Evolutionary conservation across 2,888 invertebrate species (phyloP), one percentile per base, ranked within the genome.

Genomic region (Tipula confusa): DNA sequence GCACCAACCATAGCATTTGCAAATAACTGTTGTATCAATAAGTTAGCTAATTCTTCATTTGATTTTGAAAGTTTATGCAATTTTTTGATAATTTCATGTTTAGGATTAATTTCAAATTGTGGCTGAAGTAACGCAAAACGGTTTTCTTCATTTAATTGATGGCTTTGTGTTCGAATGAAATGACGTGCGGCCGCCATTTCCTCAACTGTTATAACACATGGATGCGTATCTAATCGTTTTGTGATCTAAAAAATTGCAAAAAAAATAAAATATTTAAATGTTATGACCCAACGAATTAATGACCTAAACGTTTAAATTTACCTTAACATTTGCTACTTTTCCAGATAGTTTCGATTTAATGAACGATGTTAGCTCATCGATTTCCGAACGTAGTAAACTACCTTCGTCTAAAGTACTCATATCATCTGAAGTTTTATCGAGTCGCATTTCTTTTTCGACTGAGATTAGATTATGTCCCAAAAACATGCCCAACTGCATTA

Each of bases 121-220:
- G 98, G 98, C 87, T 97, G 96, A 83, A 98, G 90, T 84, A 98
- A 89, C 0, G 95, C 94, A 87, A 94, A 97, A 87, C 96, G 92
- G 88, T 95, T 94, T 86, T 97, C 97, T 86, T 98, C 97, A 0
- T 94, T 93, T 84, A 96, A 89, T 86, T 93, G 93, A 86, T 94
- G 94, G 83, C 97, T 94, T 87, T 97, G 96, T 0, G 97, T 97
- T 83, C 96, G 93, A 83, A 98, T 93, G 87, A 98, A 98, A 89
- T 98, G 98, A 81, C 99, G 91, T 0, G 98, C 98, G 1, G 97
- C 96, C 0, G 97, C 98, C 97, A 98, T 98, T 90, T 99, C 98
- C 86, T 96, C 96, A 0, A 98, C 97, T 0, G 97, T 97, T 1
- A 99, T 93, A 0, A 98, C 96, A 88, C 98, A 98, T 0, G 99